A percentile compares a stretch with the other conserved stretches of the same genome.
Conservation (phyloP, 2,113 vertebrate species). For the Piaya cayana region DNA sequence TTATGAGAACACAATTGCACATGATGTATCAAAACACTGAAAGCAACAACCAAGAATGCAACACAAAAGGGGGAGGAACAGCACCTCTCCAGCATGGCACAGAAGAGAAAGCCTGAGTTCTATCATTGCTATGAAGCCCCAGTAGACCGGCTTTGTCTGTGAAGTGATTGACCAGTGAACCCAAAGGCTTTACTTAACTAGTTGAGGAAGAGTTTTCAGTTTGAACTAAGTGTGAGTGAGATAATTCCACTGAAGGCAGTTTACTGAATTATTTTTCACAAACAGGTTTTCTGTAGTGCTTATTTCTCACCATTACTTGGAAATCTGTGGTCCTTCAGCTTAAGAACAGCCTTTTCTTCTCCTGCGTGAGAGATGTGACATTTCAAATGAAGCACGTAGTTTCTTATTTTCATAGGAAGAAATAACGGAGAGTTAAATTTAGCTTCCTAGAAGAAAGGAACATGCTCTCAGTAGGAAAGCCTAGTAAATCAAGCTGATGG, state of each 20-base stretch:
- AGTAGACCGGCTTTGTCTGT: fast-evolving
- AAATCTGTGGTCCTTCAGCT: neutral
- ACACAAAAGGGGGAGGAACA: neutral
- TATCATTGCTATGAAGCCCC: no score
- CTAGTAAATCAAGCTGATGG: neutral
- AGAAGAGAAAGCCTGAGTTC: no score
- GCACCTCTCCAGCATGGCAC: neutral
- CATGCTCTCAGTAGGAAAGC: neutral
- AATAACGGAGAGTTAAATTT: constrained; percentile 24
- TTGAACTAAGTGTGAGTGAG: fast-evolving
- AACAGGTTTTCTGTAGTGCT: neutral
- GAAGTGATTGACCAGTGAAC: neutral
- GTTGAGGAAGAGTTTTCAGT: neutral
- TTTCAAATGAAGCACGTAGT: neutral
- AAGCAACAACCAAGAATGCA: no score
- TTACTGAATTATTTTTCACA: neutral
- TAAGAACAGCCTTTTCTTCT: neutral
- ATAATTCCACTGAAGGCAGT: neutral
- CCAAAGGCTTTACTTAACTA: fast-evolving
- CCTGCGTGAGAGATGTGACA: neutral
- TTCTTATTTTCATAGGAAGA: constrained; percentile 12
- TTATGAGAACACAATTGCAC: fast-evolving
- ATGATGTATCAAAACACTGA: neutral
- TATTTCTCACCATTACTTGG: neutral
- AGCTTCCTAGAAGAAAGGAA: neutral